These are phyloP conservation scores for Dendronephthya gigantea DNA, from an alignment of 64 coral and sea anemone species.

Conservation along the genomic window DNA sequence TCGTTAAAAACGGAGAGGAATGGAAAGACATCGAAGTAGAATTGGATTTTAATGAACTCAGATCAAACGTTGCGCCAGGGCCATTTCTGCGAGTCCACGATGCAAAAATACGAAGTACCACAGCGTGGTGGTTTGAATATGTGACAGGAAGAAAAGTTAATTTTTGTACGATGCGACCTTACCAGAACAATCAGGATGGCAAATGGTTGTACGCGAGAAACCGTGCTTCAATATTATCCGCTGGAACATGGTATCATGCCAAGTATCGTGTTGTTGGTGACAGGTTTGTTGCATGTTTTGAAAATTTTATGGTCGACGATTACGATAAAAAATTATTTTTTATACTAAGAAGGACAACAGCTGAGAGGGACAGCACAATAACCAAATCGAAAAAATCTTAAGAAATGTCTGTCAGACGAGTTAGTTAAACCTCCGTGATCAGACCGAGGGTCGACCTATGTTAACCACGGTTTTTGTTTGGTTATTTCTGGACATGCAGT, in stretches of 20 bases:
- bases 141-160: neutral
- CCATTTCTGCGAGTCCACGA: conserved; percentile 5
- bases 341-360: too few species aligned
- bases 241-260: neutral
- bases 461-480: too few species aligned
- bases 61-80: neutral
- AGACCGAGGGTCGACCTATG: too few species aligned
- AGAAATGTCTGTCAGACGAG: too few species aligned
- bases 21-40: conserved; percentile 60
- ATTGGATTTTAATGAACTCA: conserved; percentile 39
- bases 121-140: neutral
- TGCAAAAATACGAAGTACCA: neutral
- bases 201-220: neutral
- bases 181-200: neutral
- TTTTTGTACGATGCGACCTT: neutral
- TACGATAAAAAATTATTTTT: too few species aligned
- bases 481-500: too few species aligned
- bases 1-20: conserved; percentile 25
- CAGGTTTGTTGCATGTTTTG: neutral
- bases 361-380: too few species aligned
- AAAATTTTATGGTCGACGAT: too few species aligned
- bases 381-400: too few species aligned
- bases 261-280: neutral
- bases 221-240: neutral
- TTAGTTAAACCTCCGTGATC: too few species aligned